A percentile compares a stretch with the other conserved stretches of the same genome.
phyloP scores from a whole-genome alignment of 2,797 vertebrate species.

The Eidolon dupreanum region DNA sequence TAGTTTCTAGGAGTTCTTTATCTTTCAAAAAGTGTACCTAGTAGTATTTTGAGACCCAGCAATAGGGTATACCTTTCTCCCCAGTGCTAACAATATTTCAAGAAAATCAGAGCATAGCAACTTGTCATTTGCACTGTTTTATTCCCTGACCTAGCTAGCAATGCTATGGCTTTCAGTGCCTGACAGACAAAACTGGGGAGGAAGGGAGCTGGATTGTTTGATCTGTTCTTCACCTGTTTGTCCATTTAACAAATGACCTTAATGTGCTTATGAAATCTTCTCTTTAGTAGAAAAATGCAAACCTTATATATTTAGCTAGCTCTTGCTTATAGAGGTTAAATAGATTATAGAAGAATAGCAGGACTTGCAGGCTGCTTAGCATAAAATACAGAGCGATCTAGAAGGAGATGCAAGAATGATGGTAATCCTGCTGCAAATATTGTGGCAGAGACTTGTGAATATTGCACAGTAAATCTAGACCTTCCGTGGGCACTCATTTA shows the following conservation, averaged over 20 bases:
- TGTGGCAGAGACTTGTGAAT: slow-evolving; percentile 56
- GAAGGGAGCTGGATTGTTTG: background rate
- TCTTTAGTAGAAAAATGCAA: slow-evolving; percentile 34
- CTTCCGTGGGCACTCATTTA: slow-evolving; percentile 43
- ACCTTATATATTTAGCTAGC: slow-evolving; percentile 50
- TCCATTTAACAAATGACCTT: slow-evolving; percentile 50
- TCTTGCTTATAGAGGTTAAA: slow-evolving; percentile 45
- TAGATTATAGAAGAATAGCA: slow-evolving; percentile 6
- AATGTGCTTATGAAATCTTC: slow-evolving; percentile 30
- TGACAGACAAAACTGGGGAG: slow-evolving; percentile 18
- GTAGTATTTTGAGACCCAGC: background rate
- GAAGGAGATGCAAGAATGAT: slow-evolving; percentile 60
- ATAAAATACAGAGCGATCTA: slow-evolving; percentile 53
- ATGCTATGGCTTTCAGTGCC: background rate
- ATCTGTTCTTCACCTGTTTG: slow-evolving; percentile 11
- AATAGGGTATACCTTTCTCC: slow-evolving; percentile 39
- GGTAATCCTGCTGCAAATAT: slow-evolving; percentile 54
- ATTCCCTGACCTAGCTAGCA: background rate
- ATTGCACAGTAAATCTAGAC: slow-evolving; percentile 57
- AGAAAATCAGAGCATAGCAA: background rate
- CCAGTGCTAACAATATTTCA: background rate
- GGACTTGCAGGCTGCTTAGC: slow-evolving; percentile 58
- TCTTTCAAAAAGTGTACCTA: background rate
- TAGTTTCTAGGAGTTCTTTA: slow-evolving; percentile 20
- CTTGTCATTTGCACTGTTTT: background rate